Evolutionary conservation across 1,140 invertebrate genomes (phyloP).

Genomic region (Zeugodacus cucurbitae): DNA sequence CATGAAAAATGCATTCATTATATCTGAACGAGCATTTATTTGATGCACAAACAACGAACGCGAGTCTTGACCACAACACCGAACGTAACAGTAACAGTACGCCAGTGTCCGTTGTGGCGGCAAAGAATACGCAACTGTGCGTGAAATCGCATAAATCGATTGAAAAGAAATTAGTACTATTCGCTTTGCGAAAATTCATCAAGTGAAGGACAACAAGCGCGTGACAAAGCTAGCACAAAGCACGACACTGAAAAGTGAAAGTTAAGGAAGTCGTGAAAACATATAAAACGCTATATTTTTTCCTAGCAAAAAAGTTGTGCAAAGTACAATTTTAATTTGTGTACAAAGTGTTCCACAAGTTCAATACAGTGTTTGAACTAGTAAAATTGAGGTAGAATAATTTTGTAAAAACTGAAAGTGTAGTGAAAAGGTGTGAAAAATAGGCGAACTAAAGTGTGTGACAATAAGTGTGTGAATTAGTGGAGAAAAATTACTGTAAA

Average conservation of each 20-base stretch:
- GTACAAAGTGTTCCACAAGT: slow-evolving; percentile 15
- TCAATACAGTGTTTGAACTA: not conserved
- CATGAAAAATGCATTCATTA: slow-evolving; percentile 43
- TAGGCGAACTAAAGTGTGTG: not conserved
- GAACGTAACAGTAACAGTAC: not conserved
- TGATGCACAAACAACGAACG: slow-evolving; percentile 55
- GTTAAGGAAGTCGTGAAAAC: not conserved
- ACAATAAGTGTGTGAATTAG: not conserved
- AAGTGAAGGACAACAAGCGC: slow-evolving; percentile 11
- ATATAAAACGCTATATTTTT: not conserved
- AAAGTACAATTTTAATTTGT: not conserved
- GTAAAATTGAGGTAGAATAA: not conserved
- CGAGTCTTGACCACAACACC: slow-evolving; percentile 40
- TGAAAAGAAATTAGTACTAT: slow-evolving; percentile 23
- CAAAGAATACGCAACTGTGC: slow-evolving; percentile 15
- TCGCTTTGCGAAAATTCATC: slow-evolving; percentile 14
- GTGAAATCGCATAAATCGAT: slow-evolving; percentile 26
- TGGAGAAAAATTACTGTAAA: not conserved
- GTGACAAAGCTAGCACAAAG: not conserved
- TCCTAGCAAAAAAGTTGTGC: not conserved
- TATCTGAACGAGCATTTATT: slow-evolving; percentile 61
- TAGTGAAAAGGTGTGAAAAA: not conserved
- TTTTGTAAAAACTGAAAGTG: not conserved
- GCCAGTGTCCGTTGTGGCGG: slow-evolving; percentile 25
- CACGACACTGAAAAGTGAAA: slow-evolving; percentile 32